Percentiles rank a stretch among this genome's conserved stretches.
Conservation (phyloP, 2,888 invertebrate species). For the Camponotus fellah region DNA sequence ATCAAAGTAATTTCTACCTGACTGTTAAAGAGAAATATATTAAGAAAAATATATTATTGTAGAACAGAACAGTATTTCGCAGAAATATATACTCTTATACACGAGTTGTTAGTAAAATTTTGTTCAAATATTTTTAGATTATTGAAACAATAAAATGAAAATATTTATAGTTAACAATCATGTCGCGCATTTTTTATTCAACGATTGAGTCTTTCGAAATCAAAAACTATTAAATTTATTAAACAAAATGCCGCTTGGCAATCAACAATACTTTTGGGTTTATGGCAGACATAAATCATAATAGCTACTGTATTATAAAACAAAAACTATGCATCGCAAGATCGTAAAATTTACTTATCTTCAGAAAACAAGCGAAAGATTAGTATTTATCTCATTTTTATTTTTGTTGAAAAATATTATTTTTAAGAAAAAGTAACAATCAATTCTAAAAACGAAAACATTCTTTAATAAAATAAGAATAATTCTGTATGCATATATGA, state of each 20-base stretch:
- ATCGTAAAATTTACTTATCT: not conserved
- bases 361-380: not conserved
- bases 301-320: not conserved
- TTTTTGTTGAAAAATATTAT: not conserved
- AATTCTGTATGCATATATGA: not conserved
- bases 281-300: not conserved
- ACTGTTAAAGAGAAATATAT: not conserved
- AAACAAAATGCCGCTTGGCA: not conserved
- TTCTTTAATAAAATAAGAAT: not conserved
- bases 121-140: not conserved
- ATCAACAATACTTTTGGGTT: not conserved
- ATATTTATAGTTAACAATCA: not conserved
- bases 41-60: not conserved
- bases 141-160: not conserved
- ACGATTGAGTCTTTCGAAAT: not conserved
- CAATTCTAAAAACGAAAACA: not conserved
- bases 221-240: not conserved
- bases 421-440: not conserved
- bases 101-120: not conserved
- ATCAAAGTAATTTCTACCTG: not conserved
- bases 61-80: not conserved
- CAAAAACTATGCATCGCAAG: not conserved
- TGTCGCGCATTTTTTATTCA: not conserved
- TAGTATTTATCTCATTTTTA: not conserved
- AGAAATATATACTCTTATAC: not conserved